Evolutionary conservation across 2,797 vertebrate species (phyloP).

Genomic region (Sylvilagus floridanus): DNA sequence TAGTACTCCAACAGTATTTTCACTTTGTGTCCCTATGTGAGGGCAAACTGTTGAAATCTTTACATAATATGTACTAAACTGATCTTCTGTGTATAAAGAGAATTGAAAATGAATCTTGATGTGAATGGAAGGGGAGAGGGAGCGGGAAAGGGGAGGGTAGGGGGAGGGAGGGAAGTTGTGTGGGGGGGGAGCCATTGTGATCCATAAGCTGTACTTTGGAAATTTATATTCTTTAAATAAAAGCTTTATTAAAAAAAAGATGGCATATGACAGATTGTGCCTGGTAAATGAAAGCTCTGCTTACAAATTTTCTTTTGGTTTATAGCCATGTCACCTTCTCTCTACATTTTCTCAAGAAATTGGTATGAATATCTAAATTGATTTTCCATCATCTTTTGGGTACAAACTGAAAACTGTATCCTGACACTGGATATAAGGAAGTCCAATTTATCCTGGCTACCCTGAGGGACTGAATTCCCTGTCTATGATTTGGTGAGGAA

Average conservation of each 20-base stretch:
- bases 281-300: background rate
- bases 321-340: constrained; percentile 25
- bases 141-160: no score
- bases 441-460: background rate
- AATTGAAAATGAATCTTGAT: no score
- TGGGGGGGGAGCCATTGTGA: background rate
- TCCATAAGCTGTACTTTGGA: no score
- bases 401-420: background rate
- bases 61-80: no score
- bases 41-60: no score
- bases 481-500: background rate
- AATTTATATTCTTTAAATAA: no score
- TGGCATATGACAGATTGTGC: background rate
- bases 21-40: no score
- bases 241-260: background rate
- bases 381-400: background rate
- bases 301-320: background rate
- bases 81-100: no score
- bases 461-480: background rate
- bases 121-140: no score
- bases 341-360: background rate
- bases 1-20: no score
- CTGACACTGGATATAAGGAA: background rate
- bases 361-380: background rate
- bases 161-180: no score